Base-by-base conservation (phyloP, 2,797 vertebrate species). In the Melanotaenia nigrans region DNA sequence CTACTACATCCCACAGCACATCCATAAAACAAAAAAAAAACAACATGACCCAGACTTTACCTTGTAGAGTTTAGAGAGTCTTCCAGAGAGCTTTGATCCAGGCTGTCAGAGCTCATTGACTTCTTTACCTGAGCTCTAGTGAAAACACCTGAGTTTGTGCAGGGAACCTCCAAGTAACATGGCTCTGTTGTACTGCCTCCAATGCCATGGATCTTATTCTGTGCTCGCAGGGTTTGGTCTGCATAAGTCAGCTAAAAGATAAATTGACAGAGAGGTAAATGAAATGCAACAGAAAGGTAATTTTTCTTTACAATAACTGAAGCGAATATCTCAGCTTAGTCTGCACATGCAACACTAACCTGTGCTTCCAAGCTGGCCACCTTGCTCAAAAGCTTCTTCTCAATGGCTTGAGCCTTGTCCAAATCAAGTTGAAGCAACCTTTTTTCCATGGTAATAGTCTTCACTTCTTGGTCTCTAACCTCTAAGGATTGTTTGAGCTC, bases 301-400 rank as follows among this genome's bases (percentile, higher is more conserved):
- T 51, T 68, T 25, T 55, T 54, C 49, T 12, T 10, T 2, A 13
- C n/a, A 63, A 3, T 28, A n/a, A 36, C 2, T 38, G 1, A 3
- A 61, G 20, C 22, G 5, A 0, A 0, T 35, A 13, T 49, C 22
- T 40, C 12, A 58, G 18, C 20, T 59, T 33, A 3, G 11, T 68
- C 3, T 56, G 5, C 54, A 49, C 38, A 70, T 7, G 28, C 4
- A 63, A 10, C 14, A 89, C 92, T 56, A 72, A 97, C 97, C 96
- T 98, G 96, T 1, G 94, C 92, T 90, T 96, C 94, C 81, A 97
- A 88, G 81, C 86, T 95, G 67, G 86, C 87, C 62, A 98, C 89
- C 38, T 87, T 95, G 67, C 69, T 86, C 12, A 79, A 77, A 24
- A 98, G 95, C 18, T 66, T 92, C 76, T 93, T 95, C 71, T 94